A percentile compares a stretch with the other conserved stretches of the same genome.
phyloP scores from a whole-genome alignment of 1,140 invertebrate species.

The Cheumatopsyche charites region DNA sequence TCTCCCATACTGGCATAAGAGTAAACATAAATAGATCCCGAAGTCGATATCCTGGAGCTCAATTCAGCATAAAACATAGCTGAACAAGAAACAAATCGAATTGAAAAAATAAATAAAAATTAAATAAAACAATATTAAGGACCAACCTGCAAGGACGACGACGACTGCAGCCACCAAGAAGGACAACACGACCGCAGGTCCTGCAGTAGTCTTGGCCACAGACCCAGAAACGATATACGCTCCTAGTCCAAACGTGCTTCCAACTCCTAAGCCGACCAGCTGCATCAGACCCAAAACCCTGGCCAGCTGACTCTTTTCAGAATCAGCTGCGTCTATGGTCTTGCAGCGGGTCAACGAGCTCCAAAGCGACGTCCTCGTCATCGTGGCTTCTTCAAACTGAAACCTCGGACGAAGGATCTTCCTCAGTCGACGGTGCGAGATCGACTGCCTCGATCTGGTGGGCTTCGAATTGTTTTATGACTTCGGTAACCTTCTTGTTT shows the following conservation, averaged over 20 bases:
- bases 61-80: constrained; percentile 87
- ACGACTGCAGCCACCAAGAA: constrained; percentile 88
- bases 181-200: constrained; percentile 85
- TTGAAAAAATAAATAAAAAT: background rate
- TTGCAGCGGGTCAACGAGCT: constrained; percentile 55
- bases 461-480: background rate
- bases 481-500: background rate
- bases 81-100: constrained; percentile 50
- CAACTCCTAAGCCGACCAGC: constrained; percentile 82
- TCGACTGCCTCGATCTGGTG: background rate
- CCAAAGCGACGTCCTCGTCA: constrained; percentile 54
- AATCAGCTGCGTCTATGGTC: constrained; percentile 55
- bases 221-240: constrained; percentile 91
- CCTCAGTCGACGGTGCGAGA: background rate
- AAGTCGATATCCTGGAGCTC: constrained; percentile 80
- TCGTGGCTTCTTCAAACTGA: background rate
- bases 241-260: constrained; percentile 88
- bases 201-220: constrained; percentile 82
- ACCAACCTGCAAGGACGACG: constrained; percentile 83
- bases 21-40: constrained; percentile 87
- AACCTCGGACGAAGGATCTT: background rate
- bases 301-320: constrained; percentile 66
- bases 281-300: constrained; percentile 79
- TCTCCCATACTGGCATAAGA: constrained; percentile 89
- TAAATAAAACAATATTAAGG: background rate